phyloP scores from a whole-genome alignment of 2,888 invertebrate genomes.

The Reticulitermes lucifugus region DNA sequence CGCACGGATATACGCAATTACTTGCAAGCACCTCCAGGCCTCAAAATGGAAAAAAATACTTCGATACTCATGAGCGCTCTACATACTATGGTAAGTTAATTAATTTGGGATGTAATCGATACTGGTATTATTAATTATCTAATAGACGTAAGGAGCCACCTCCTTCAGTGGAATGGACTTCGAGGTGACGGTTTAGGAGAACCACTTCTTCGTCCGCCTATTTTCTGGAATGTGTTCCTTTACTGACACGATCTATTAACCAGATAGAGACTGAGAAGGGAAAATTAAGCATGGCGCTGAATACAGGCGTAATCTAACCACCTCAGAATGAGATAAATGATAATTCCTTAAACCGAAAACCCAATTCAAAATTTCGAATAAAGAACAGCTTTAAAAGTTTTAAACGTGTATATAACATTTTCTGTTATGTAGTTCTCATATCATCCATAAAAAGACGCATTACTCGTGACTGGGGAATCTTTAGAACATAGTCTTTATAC shows the following conservation, averaged over 20 bases:
- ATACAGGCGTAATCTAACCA: background rate
- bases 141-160: background rate
- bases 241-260: background rate
- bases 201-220: background rate
- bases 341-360: no score
- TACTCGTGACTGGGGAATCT: no score
- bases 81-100: background rate
- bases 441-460: no score
- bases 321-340: background rate
- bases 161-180: background rate
- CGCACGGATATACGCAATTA: no score
- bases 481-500: no score
- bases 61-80: no score
- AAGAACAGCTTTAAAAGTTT: no score
- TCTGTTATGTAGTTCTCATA: no score
- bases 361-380: no score
- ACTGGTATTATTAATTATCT: background rate
- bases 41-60: no score
- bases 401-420: no score
- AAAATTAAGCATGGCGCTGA: background rate
- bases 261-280: background rate
- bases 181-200: background rate
- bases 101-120: background rate
- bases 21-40: no score
- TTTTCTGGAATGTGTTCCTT: background rate